Evolutionary conservation across 2,888 invertebrate species (phyloP).

Genomic region (Onchidella celtica): DNA sequence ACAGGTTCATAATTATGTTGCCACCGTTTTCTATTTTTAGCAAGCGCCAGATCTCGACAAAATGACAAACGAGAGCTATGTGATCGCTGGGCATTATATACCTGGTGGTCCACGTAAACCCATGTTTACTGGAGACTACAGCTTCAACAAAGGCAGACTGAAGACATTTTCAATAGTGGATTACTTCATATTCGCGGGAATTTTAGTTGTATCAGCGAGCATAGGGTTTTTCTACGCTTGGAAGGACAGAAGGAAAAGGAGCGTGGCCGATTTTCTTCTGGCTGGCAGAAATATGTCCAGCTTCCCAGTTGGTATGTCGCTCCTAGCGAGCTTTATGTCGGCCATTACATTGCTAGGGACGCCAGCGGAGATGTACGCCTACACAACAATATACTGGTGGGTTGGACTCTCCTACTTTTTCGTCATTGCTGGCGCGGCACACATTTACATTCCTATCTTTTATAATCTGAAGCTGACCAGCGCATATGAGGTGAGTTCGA

Average conservation of each 20-base stretch:
- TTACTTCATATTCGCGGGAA: slow-evolving; percentile 73
- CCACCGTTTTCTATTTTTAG: too few species aligned
- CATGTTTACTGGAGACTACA: slow-evolving; percentile 54
- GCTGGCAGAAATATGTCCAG: slow-evolving; percentile 77
- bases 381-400: slow-evolving; percentile 75
- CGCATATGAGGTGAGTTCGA: slow-evolving; percentile 74
- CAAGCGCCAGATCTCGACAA: too few species aligned
- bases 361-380: slow-evolving; percentile 78
- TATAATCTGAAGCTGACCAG: slow-evolving; percentile 71
- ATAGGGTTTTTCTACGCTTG: slow-evolving; percentile 76
- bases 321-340: slow-evolving; percentile 79
- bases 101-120: background rate
- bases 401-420: slow-evolving; percentile 74
- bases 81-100: too few species aligned
- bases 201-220: slow-evolving; percentile 69
- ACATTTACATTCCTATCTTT: slow-evolving; percentile 73
- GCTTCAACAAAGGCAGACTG: slow-evolving; percentile 63
- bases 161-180: slow-evolving; percentile 66
- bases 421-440: slow-evolving; percentile 73
- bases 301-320: slow-evolving; percentile 76
- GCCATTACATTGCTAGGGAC: slow-evolving; percentile 78
- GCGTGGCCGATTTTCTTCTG: slow-evolving; percentile 73
- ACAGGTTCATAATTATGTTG: too few species aligned
- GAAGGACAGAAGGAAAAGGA: slow-evolving; percentile 67
- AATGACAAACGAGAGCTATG: too few species aligned